A percentile compares a stretch with the other conserved stretches of the same genome.
phyloP scores from a whole-genome alignment of 2,888 invertebrate genomes.

The Microctonus hyperodae region DNA sequence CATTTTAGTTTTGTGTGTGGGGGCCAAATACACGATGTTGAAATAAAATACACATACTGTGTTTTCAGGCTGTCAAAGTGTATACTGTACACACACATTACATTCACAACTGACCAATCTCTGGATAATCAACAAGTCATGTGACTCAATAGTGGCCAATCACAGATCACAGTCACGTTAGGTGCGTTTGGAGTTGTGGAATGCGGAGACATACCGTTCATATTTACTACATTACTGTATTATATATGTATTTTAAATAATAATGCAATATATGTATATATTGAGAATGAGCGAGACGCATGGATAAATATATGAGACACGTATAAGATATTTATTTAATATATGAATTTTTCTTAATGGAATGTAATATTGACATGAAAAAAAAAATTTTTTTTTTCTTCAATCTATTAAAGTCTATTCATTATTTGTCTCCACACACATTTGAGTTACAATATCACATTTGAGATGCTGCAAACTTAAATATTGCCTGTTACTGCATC shows the following conservation, averaged over 20 bases:
- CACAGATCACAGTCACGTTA: not conserved
- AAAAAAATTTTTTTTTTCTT: not conserved
- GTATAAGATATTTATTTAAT: not conserved
- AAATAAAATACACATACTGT: not conserved
- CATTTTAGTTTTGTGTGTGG: not conserved
- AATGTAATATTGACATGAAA: too few species aligned
- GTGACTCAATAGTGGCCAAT: slow-evolving; percentile 1
- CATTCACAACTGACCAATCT: slow-evolving; percentile 2
- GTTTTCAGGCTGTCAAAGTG: slow-evolving; percentile 13
- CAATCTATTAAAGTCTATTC: too few species aligned
- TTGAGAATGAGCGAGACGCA: not conserved
- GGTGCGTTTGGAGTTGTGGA: slow-evolving; percentile 1
- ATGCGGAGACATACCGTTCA: not conserved
- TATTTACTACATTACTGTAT: not conserved
- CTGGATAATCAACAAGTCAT: not conserved
- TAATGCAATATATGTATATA: too few species aligned
- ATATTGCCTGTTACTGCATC: slow-evolving; percentile 50
- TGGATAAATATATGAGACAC: not conserved
- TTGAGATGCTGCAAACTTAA: slow-evolving; percentile 44
- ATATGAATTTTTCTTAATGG: not conserved
- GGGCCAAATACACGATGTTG: not conserved
- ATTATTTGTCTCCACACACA: slow-evolving; percentile 48
- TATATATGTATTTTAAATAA: too few species aligned
- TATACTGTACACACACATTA: not conserved
- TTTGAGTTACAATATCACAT: slow-evolving; percentile 48